phyloP scores from a whole-genome alignment of 1,140 invertebrate species.

The Matsumurasca onukii region DNA sequence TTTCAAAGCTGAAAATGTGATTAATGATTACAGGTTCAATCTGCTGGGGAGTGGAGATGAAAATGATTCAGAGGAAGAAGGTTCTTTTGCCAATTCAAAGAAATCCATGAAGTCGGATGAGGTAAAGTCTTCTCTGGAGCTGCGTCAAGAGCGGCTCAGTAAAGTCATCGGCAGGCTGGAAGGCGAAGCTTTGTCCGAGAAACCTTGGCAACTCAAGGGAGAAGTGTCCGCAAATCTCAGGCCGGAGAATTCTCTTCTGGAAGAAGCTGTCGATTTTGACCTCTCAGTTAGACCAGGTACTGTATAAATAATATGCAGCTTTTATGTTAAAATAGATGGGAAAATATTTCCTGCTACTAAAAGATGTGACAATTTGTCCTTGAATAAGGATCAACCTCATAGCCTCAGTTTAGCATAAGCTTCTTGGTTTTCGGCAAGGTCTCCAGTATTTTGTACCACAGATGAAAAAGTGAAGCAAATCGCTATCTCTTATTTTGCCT shows the following conservation, averaged over 20 bases:
- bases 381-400: no score
- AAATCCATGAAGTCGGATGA: slow-evolving; percentile 36
- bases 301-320: background rate
- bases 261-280: slow-evolving; percentile 92
- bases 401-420: no score
- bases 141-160: slow-evolving; percentile 68
- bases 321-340: no score
- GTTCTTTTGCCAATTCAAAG: background rate
- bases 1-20: no score
- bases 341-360: no score
- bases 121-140: slow-evolving; percentile 72
- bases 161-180: slow-evolving; percentile 78
- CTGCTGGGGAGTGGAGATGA: slow-evolving; percentile 29
- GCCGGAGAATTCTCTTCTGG: slow-evolving; percentile 89
- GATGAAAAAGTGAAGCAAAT: no score
- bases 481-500: no score
- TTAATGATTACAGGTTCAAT: no score
- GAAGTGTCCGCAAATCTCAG: slow-evolving; percentile 76
- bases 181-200: slow-evolving; percentile 74
- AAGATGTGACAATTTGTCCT: no score
- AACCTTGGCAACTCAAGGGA: slow-evolving; percentile 91
- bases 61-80: slow-evolving; percentile 23
- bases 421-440: no score
- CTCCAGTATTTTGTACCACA: no score
- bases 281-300: slow-evolving; percentile 70